A percentile compares a stretch with the other conserved stretches of the same genome.
Evolutionary conservation across 2,888 invertebrate species (phyloP).

Genomic region (Schrankia costaestrigalis): DNA sequence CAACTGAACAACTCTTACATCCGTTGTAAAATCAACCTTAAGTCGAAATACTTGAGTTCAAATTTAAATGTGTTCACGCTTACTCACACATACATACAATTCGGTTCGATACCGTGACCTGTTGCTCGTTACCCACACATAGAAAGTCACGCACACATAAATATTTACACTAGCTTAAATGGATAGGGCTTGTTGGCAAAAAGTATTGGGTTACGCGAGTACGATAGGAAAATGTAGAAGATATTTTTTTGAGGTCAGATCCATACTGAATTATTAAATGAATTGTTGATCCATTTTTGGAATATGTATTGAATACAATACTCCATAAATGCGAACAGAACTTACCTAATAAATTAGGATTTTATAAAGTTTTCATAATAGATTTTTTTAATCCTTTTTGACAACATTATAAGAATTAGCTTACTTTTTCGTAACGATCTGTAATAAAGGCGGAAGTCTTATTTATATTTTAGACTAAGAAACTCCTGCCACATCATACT

Average conservation of each 20-base stretch:
- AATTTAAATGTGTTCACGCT: conserved; percentile 11
- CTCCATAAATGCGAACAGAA: too few relatives aligned
- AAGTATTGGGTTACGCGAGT: conserved; percentile 28
- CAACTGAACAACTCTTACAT: conserved; percentile 1
- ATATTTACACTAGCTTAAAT: conserved; percentile 22
- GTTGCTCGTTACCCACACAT: conserved; percentile 36
- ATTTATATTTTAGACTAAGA: too few relatives aligned
- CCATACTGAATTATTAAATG: too few relatives aligned
- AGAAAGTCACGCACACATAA: conserved; percentile 17
- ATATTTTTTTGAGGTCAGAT: conserved; percentile 13
- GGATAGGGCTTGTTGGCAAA: conserved; percentile 23
- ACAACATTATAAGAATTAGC: too few relatives aligned
- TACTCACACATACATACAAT: conserved; percentile 26
- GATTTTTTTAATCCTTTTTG: too few relatives aligned
- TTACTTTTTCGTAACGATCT: too few relatives aligned
- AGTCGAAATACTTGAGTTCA: rapidly evolving
- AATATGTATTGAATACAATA: too few relatives aligned
- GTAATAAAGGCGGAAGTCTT: too few relatives aligned
- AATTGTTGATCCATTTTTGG: too few relatives aligned
- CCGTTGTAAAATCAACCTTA: conserved; percentile 7
- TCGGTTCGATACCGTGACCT: conserved; percentile 41
- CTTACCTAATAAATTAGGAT: too few relatives aligned
- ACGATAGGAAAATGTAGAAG: conserved; percentile 21
- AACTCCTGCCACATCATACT: too few relatives aligned
- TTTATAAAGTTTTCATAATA: too few relatives aligned